Evolutionary conservation across 2,113 vertebrate genomes (phyloP), one percentile per base, ranked within the genome.

Genomic region (Ochotona curzoniae): DNA sequence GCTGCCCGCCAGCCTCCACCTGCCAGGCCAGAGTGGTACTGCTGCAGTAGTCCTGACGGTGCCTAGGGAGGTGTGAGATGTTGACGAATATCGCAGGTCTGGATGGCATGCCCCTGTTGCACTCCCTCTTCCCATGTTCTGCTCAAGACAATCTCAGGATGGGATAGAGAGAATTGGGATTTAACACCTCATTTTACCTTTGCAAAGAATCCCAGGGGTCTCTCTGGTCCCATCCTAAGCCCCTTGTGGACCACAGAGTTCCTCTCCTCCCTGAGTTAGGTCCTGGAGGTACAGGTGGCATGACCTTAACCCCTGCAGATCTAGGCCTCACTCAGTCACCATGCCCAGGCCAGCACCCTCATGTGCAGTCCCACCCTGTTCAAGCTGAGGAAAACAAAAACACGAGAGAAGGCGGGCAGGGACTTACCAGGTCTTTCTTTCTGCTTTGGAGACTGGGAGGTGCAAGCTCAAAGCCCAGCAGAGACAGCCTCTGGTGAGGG

Each of bases 331-430:
- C 78, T 61, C 28, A 4, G 26, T 17, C 32, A 38, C 54, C 8
- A 0, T 0, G 9, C 61, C 73, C 26, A 12, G 3, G 23, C 38
- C 0, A 12, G 1, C 47, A 61, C 21, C 70, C 35, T 23, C 10
- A 8, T 25, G 35, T 54, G 15, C 9, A 5, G 30, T 38, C 17
- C 0, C 30, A 6, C 35, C 47, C 66, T 18, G 18, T 79, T 20
- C 35, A 10, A 14, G 35, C 21, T 28, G 30, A 64, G 44, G 38
- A 44, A 44, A 44, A 44, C 38, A 4, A 44, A 44, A 44, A 44
- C 38, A 5, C 7, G n/a, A 30, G 25, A 60, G 11, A 18, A 66
- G 2, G 18, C 75, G n/a, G 5, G 49, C 12, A 18, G 64, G 20
- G 20, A 44, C 35, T 60, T 13, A 26, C 3, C 18, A 70, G 61